phyloP scores from a whole-genome alignment of 2,888 invertebrate genomes.

The Stramonita haemastoma region DNA sequence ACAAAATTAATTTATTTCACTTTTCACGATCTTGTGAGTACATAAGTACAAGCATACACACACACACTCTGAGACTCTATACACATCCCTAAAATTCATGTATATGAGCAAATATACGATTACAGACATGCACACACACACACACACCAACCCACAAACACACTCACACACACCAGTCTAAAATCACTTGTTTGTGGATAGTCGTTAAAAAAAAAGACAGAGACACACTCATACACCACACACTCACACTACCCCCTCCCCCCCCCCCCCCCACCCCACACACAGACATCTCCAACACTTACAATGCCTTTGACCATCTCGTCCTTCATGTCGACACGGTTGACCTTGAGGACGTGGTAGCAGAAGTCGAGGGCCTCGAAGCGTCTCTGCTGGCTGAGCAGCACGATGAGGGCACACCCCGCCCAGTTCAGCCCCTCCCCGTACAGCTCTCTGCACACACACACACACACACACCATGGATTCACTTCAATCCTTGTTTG shows the following conservation, averaged over 20 bases:
- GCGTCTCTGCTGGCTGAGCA: constrained; percentile 95
- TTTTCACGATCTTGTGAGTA: too few species aligned
- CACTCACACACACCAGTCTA: too few species aligned
- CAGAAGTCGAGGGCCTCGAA: constrained; percentile 99
- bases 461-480: neutral
- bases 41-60: too few species aligned
- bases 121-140: constrained; percentile 2
- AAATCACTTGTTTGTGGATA: too few species aligned
- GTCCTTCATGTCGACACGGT: constrained; percentile 96
- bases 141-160: too few species aligned
- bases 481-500: too few species aligned
- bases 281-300: constrained; percentile 54
- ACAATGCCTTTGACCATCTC: constrained; percentile 96
- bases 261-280: too few species aligned
- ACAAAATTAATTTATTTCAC: too few species aligned
- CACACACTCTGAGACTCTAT: too few species aligned
- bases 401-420: constrained; percentile 95
- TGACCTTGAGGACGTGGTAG: constrained; percentile 97
- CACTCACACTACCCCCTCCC: too few species aligned
- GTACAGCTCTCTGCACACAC: constrained; percentile 86
- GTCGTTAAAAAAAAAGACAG: too few species aligned
- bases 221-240: neutral
- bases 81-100: too few species aligned
- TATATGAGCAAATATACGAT: neutral
- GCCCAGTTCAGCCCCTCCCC: constrained; percentile 99